Evolutionary conservation across 2,888 invertebrate genomes (phyloP).

Genomic region (Cephus rjabovi): DNA sequence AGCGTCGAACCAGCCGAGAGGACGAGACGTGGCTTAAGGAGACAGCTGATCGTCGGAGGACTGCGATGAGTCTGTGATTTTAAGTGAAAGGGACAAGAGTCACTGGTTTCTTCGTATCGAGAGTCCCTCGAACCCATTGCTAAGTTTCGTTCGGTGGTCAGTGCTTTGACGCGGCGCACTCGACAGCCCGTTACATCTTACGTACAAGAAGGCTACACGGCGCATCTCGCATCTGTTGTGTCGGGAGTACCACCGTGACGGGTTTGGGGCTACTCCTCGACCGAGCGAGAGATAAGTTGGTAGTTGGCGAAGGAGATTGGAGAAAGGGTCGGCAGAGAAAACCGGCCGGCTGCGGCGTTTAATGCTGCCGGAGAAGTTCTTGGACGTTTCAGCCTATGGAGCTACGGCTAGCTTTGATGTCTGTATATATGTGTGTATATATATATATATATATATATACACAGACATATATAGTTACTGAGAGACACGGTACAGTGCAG

Average conservation of each 20-base stretch:
- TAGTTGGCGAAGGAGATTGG: not conserved
- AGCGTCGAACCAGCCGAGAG: too few species aligned
- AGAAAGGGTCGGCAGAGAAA: not conserved
- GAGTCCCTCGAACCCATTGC: not conserved
- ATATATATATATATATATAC: not conserved
- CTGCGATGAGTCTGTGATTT: too few species aligned
- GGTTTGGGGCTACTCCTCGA: not conserved
- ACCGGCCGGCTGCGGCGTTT: slow-evolving; percentile 4
- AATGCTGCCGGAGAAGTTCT: not conserved
- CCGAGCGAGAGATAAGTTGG: not conserved
- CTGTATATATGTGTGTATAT: too few species aligned
- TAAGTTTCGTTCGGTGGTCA: not conserved
- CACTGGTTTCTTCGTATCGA: not conserved
- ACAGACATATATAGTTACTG: not conserved
- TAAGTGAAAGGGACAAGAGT: not conserved
- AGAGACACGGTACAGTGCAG: not conserved
- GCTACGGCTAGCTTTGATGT: not conserved
- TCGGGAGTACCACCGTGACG: not conserved
- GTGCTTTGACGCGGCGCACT: slow-evolving; percentile 29
- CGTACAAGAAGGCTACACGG: slow-evolving; percentile 37
- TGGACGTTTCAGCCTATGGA: not conserved
- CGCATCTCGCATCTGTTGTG: slow-evolving; percentile 54
- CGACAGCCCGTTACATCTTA: slow-evolving; percentile 49
- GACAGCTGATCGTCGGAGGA: too few species aligned
- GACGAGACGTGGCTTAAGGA: too few species aligned